Base-by-base conservation (phyloP, 2,113 vertebrate species). In the Chaetodon trifascialis region DNA sequence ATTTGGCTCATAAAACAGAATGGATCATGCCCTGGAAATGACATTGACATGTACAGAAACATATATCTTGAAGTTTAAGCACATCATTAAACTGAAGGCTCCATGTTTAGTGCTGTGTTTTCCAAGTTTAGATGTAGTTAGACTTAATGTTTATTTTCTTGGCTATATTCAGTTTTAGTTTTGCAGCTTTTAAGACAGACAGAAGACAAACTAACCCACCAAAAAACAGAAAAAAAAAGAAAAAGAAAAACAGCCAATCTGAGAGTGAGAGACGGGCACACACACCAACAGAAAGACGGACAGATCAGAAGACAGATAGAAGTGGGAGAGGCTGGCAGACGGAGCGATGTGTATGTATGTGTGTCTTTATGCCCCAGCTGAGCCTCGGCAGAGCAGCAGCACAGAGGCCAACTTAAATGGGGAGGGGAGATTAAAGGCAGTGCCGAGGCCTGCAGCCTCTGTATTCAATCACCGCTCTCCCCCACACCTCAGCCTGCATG, bases 311-410 rank as follows among this genome's bases (percentile, higher is more conserved):
- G 88, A 84, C 82, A 69, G 87, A 88, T 89, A 85, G 68, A 88
- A 88, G 71, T 80, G 83, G 76, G 86, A 80, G 88, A 86, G 47
- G 49, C 54, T 74, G 68, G 85, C 81, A 79, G 80, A 77, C 34
- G 42, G 12, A 21, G 86, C 77, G 85, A 86, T 46, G 86, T 76
- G 94, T 94, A 86, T 94, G 93, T 94, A 90, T 96, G 81, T 79
- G 82, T 93, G 94, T 95, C 96, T 97, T 97, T 97, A 97, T 97
- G 93, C 94, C 95, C 94, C 96, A 97, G 96, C 96, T 97, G 96
- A 96, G 96, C 94, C 94, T 94, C 93, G 90, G 94, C 92, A 76
- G 93, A 95, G 94, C 95, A 83, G 93, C 87, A 88, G 83, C 86
- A 89, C 89, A 90, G 92, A 90, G 89, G 88, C 88, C 94, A 94